Conservation (phyloP, 2,888 invertebrate genomes). For the Xestia c-nigrum region DNA sequence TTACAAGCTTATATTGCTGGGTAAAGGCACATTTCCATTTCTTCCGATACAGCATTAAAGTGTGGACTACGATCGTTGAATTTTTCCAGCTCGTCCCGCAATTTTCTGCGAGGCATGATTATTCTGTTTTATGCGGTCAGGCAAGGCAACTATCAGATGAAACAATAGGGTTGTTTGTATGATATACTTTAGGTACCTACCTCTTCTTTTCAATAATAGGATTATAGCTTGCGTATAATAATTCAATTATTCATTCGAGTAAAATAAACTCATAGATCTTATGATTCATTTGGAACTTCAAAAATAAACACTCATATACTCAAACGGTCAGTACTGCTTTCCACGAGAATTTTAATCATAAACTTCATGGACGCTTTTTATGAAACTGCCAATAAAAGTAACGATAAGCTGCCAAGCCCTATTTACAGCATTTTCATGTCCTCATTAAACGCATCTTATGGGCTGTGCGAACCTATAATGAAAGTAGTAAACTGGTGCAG, state of each 20-base stretch:
- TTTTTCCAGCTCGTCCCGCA: too few relatives aligned
- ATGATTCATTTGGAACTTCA: neutral
- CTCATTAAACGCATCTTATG: constrained; percentile 39
- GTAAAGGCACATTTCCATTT: neutral
- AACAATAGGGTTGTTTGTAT: neutral
- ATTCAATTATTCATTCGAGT: too few relatives aligned
- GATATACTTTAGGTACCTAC: neutral
- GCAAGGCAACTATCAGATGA: neutral
- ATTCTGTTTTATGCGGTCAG: neutral
- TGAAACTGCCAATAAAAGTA: constrained; percentile 30
- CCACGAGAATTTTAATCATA: neutral
- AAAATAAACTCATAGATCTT: too few relatives aligned
- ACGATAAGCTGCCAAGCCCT: constrained; percentile 3
- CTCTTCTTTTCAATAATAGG: too few relatives aligned
- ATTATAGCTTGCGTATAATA: too few relatives aligned
- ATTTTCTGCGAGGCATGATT: neutral
- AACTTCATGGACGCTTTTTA: constrained; percentile 18
- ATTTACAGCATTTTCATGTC: constrained; percentile 42
- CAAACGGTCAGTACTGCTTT: neutral
- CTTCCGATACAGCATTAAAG: neutral
- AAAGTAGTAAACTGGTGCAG: constrained; percentile 49
- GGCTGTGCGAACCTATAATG: constrained; percentile 40
- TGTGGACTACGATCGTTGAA: neutral
- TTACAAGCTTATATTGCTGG: neutral
- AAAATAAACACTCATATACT: neutral